phyloP scores from a whole-genome alignment of 2,888 invertebrate genomes.

The Chymomyza amoena region DNA sequence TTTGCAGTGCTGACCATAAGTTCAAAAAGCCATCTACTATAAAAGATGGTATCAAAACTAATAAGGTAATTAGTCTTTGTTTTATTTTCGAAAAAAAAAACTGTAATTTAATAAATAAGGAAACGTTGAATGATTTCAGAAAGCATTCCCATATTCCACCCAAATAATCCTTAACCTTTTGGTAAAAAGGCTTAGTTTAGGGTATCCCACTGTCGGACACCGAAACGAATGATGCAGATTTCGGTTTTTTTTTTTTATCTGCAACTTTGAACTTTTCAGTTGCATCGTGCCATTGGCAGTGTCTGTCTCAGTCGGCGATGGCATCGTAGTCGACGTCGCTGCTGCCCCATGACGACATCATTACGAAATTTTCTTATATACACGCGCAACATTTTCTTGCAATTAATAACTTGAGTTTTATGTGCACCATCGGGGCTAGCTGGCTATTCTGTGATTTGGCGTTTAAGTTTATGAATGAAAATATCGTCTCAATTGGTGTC shows the following conservation, averaged over 20 bases:
- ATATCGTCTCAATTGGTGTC: slow-evolving; percentile 64
- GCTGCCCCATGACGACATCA: slow-evolving; percentile 46
- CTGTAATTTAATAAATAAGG: too few species aligned
- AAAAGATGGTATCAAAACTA: too few species aligned
- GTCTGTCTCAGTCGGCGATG: neutral
- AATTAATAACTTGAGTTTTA: slow-evolving; percentile 58
- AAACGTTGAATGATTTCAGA: too few species aligned
- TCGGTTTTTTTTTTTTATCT: slow-evolving; percentile 1
- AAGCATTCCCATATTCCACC: too few species aligned
- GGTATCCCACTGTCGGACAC: too few species aligned
- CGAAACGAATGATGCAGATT: slow-evolving; percentile 56
- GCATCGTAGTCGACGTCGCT: neutral
- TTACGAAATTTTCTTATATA: slow-evolving; percentile 6
- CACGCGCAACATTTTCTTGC: slow-evolving; percentile 64
- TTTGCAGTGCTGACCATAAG: too few species aligned
- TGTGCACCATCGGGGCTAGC: slow-evolving; percentile 1
- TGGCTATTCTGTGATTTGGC: neutral
- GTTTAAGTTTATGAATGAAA: slow-evolving; percentile 67
- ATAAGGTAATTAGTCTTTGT: too few species aligned
- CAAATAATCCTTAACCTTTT: too few species aligned
- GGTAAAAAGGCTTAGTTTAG: too few species aligned
- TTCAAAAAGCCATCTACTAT: too few species aligned
- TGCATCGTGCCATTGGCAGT: slow-evolving; percentile 22
- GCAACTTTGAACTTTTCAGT: slow-evolving; percentile 66
- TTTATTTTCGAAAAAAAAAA: too few species aligned